phyloP scores from a whole-genome alignment of 2,113 vertebrate genomes.

The Pomatorhinus ruficollis region DNA sequence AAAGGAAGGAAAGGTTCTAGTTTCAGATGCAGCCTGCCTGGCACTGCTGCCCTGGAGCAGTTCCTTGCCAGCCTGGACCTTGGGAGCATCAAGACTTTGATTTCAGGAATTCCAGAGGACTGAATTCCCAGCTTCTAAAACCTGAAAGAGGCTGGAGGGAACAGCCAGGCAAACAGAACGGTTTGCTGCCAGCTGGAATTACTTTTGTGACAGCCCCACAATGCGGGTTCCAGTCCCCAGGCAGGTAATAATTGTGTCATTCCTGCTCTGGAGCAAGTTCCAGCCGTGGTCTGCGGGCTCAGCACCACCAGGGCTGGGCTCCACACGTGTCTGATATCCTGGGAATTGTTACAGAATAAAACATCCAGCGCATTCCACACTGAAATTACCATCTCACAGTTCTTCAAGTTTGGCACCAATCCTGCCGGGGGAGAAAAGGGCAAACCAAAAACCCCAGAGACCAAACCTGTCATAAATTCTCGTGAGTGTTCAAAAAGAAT shows the following conservation, averaged over 20 bases:
- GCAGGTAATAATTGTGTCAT: fast-evolving
- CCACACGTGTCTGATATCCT: fast-evolving
- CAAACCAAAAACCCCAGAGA: background rate
- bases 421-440: background rate
- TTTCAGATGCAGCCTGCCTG: background rate
- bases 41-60: background rate
- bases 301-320: fast-evolving
- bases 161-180: background rate
- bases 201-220: background rate
- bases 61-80: background rate
- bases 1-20: background rate
- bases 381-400: background rate
- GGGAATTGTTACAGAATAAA: background rate
- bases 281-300: background rate
- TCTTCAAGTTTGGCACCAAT: background rate
- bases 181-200: background rate
- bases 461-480: background rate
- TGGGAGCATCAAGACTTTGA: background rate
- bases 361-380: background rate
- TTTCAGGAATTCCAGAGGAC: background rate
- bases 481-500: background rate
- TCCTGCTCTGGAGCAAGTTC: background rate
- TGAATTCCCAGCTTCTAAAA: background rate
- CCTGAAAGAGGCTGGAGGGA: background rate
- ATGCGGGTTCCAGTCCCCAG: fast-evolving